Percentiles rank a stretch among this genome's conserved stretches.
phyloP scores from a whole-genome alignment of 2,888 invertebrate species.

The Aspidiotus destructor region DNA sequence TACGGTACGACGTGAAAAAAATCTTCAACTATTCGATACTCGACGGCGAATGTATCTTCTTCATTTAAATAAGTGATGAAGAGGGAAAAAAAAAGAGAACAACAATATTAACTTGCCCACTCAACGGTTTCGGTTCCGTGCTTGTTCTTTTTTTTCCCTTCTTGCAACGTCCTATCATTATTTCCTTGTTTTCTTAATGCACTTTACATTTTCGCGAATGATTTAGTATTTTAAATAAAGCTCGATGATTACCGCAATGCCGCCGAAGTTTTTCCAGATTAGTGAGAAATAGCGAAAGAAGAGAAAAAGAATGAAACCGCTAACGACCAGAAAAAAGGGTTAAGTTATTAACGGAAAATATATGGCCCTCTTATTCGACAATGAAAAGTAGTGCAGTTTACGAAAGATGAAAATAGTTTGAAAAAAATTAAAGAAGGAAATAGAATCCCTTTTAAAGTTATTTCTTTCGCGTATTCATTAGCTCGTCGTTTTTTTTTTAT shows the following conservation, averaged over 20 bases:
- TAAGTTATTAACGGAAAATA: slow-evolving; percentile 31
- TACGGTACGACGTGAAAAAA: not conserved
- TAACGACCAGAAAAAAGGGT: slow-evolving; percentile 33
- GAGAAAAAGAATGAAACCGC: slow-evolving; percentile 17
- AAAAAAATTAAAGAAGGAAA: slow-evolving; percentile 12
- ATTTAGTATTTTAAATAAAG: slow-evolving; percentile 31
- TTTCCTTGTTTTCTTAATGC: slow-evolving; percentile 30
- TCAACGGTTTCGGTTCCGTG: not conserved
- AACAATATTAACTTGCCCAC: not conserved
- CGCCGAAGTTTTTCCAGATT: slow-evolving; percentile 22
- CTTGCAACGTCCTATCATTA: slow-evolving; percentile 19
- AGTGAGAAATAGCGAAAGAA: slow-evolving; percentile 19
- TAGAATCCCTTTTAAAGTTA: slow-evolving; percentile 24
- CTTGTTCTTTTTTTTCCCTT: not conserved
- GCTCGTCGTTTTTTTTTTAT: slow-evolving; percentile 1
- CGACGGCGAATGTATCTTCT: not conserved
- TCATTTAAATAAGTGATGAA: slow-evolving; percentile 6
- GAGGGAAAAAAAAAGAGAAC: not conserved
- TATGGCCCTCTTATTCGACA: slow-evolving; percentile 16
- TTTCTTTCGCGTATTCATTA: slow-evolving; percentile 30
- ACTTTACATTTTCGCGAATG: slow-evolving; percentile 31
- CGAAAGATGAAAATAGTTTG: not conserved
- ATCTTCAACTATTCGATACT: slow-evolving; percentile 2
- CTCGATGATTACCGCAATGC: slow-evolving; percentile 30
- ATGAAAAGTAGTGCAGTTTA: not conserved